Conservation (phyloP, 2,888 invertebrate species). For the Apomyelois bistriatella region DNA sequence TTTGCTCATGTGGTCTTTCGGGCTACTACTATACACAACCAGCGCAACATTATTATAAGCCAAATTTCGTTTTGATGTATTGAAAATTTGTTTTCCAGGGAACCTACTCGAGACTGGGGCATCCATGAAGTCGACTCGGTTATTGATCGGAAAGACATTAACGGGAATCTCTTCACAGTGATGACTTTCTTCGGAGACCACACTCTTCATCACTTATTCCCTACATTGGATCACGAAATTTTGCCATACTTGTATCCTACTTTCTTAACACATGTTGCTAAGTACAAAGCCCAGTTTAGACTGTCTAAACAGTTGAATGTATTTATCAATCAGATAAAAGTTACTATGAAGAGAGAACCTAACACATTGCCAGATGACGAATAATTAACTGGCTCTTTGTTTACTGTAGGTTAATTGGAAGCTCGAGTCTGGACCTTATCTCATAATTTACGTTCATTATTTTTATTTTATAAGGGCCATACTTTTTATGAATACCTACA, state of each 20-base stretch:
- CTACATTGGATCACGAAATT: conserved; percentile 87
- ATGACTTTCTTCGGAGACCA: conserved; percentile 89
- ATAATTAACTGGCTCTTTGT: background rate
- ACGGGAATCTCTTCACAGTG: conserved; percentile 81
- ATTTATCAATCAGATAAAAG: conserved; percentile 56
- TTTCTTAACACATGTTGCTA: conserved; percentile 80
- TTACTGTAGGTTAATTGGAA: background rate
- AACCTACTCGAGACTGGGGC: conserved; percentile 84
- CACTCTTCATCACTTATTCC: conserved; percentile 88
- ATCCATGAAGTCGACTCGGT: conserved; percentile 87
- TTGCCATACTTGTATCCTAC: conserved; percentile 82
- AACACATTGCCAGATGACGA: conserved; percentile 26
- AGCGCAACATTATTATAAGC: too few species aligned
- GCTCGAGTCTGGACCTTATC: background rate
- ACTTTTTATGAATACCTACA: too few species aligned
- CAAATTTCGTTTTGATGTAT: too few species aligned
- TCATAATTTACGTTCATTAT: background rate
- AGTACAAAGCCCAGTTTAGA: conserved; percentile 79
- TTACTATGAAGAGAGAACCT: conserved; percentile 47
- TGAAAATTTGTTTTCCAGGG: conserved; percentile 46
- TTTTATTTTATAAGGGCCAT: too few species aligned
- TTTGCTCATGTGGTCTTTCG: too few species aligned
- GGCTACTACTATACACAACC: too few species aligned
- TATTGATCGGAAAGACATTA: conserved; percentile 84
- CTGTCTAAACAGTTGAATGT: conserved; percentile 52